Evolutionary conservation across 92 coral and sea anemone genomes (phyloP).

Genomic region (Palythoa grandis): DNA sequence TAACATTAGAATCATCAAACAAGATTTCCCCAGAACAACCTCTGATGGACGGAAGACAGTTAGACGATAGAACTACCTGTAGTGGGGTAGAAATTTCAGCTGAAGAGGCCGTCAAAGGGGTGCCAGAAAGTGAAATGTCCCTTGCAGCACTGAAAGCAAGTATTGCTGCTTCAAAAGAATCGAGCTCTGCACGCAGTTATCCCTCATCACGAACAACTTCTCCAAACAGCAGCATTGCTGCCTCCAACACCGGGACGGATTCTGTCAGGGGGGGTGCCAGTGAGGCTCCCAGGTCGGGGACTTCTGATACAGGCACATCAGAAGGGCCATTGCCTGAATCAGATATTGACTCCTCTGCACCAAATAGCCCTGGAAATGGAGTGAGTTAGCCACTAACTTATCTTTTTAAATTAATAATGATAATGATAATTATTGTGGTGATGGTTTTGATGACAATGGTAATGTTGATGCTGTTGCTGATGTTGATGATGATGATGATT

Average conservation of each 20-base stretch:
- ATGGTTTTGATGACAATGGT: neutral
- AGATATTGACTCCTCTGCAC: constrained; percentile 45
- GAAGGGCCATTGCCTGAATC: constrained; percentile 18
- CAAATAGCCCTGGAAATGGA: constrained; percentile 37
- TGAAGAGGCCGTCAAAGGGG: constrained; percentile 29
- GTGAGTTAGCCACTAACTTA: constrained; percentile 5
- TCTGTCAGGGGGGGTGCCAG: neutral
- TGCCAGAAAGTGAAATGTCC: constrained; percentile 41
- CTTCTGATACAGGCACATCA: neutral
- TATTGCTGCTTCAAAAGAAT: constrained; percentile 30
- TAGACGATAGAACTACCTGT: constrained; percentile 13
- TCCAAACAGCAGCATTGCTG: neutral
- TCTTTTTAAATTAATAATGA: neutral
- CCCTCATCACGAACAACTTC: neutral
- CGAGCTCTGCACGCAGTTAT: neutral
- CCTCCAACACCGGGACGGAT: neutral
- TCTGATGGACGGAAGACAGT: neutral
- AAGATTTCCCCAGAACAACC: constrained; percentile 1
- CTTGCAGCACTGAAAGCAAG: constrained; percentile 40
- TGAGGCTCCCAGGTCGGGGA: neutral
- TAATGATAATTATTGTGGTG: neutral
- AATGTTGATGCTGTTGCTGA: neutral
- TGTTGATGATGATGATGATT: too few relatives aligned
- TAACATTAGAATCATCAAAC: neutral
- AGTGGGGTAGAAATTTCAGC: constrained; percentile 43